Evolutionary conservation across 2,113 vertebrate species (phyloP), one percentile per base, ranked within the genome.

Genomic region (Ramphastos sulfuratus): DNA sequence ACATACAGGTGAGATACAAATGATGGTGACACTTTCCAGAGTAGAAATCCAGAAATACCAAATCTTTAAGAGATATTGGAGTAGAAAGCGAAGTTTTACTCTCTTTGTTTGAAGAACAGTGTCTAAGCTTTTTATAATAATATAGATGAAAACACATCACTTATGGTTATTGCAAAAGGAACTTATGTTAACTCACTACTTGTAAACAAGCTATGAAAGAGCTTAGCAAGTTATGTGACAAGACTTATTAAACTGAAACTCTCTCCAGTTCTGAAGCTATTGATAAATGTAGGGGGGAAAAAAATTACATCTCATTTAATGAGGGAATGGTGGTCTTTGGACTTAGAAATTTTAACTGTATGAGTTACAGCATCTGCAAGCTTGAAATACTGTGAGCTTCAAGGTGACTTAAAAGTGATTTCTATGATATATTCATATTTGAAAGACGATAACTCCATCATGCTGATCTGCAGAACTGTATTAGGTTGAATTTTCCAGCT

Each of bases 1-100:
- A 59, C 9, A 2, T 55, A 31, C 27, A 55, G 30, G 39, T 0
- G 0, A 79, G 24, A n/a, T 42, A 64, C 6, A 11, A 18, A 23
- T 0, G 0, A 39, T 82, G 21, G 24, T 37, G 27, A n/a, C 4
- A 15, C 13, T 80, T 83, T 25, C 6, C 46, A 71, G n/a, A 71
- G 52, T 18, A 91, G 10, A 83, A 71, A 66, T 55, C 30, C 3
- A 65, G 2, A 52, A 60, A 48, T 70, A 74, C 4, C 27, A 80
- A 55, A 46, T 90, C 35, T 87, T 74, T 54, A 39, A 70, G 85
- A 79, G 18, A 31, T 52, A 9, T 67, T 70, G 20, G 79, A 7
- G 5, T 56, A 46, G 18, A 80, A 59, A 35, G 20, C 56, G 28
- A 69, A 58, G 7, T 82, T 93, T 89, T 70, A 15, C 76, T 10